Evolutionary conservation across 2,113 vertebrate genomes (phyloP).

Genomic region (Taxidea taxus): DNA sequence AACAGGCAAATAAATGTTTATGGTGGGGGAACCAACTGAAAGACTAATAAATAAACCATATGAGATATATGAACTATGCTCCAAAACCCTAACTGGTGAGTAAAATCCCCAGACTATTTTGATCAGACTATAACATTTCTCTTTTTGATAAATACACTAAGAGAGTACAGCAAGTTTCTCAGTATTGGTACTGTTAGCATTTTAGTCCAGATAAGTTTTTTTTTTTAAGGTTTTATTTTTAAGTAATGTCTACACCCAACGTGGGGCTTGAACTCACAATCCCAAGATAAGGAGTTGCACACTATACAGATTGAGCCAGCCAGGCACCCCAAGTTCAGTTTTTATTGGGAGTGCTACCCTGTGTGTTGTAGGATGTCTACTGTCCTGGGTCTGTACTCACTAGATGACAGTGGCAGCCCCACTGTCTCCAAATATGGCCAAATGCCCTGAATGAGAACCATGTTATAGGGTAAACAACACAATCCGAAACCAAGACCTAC

Average conservation of each 20-base stretch:
- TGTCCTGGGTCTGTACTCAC: background rate
- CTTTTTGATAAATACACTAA: background rate
- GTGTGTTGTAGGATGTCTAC: background rate
- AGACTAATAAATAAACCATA: constrained; percentile 4
- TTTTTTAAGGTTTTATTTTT: background rate
- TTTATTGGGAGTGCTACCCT: background rate
- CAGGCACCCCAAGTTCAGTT: background rate
- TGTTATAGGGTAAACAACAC: background rate
- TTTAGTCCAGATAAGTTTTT: background rate
- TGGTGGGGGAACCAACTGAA: background rate
- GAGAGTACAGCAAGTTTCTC: background rate
- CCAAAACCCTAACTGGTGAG: background rate
- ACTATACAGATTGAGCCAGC: background rate
- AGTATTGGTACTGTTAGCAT: background rate
- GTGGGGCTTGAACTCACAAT: background rate
- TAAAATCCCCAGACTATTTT: background rate
- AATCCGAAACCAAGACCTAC: background rate
- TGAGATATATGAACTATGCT: background rate
- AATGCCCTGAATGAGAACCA: background rate
- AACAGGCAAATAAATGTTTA: constrained; percentile 21
- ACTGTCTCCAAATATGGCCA: background rate
- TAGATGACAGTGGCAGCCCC: background rate
- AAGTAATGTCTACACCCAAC: background rate
- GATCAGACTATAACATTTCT: background rate
- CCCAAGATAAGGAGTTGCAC: background rate